These are phyloP conservation scores for Oreochromis spilurus DNA, from an alignment of 2,113 vertebrate genomes.

Conservation along the genomic window DNA sequence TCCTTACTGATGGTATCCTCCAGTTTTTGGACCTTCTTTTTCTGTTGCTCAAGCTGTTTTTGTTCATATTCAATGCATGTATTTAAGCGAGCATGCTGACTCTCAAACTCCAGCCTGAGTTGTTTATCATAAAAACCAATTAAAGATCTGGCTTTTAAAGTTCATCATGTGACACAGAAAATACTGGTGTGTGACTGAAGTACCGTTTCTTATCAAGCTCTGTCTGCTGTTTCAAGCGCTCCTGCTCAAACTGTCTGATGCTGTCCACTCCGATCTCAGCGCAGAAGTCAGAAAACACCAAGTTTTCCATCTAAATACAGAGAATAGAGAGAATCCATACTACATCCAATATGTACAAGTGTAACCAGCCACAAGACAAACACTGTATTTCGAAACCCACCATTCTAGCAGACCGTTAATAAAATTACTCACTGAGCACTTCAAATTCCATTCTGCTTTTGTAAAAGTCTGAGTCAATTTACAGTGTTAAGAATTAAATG, in stretches of 20 bases:
- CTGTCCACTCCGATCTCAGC: conserved; percentile 84
- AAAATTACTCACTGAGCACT: neutral
- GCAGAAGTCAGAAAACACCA: conserved; percentile 87
- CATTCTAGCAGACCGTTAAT: neutral
- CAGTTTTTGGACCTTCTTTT: conserved; percentile 51
- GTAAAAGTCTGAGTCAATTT: neutral
- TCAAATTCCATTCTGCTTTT: neutral
- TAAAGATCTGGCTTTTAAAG: neutral
- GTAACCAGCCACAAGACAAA: neutral
- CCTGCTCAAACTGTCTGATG: conserved; percentile 89
- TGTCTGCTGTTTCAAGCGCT: conserved; percentile 77
- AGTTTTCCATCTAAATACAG: conserved; percentile 81
- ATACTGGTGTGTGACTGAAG: neutral
- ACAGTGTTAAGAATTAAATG: neutral
- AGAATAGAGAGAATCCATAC: neutral
- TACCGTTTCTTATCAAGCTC: conserved; percentile 87
- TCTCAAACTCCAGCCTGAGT: conserved; percentile 88
- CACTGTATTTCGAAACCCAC: neutral
- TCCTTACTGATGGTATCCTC: conserved; percentile 72
- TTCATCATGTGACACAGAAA: neutral
- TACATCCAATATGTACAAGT: neutral
- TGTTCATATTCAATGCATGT: conserved; percentile 82
- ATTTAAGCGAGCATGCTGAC: conserved; percentile 77
- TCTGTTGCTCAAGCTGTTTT: conserved; percentile 75
- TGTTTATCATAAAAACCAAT: neutral